Evolutionary conservation across 2,797 vertebrate species (phyloP).

Genomic region (Cephalopachus bancanus): DNA sequence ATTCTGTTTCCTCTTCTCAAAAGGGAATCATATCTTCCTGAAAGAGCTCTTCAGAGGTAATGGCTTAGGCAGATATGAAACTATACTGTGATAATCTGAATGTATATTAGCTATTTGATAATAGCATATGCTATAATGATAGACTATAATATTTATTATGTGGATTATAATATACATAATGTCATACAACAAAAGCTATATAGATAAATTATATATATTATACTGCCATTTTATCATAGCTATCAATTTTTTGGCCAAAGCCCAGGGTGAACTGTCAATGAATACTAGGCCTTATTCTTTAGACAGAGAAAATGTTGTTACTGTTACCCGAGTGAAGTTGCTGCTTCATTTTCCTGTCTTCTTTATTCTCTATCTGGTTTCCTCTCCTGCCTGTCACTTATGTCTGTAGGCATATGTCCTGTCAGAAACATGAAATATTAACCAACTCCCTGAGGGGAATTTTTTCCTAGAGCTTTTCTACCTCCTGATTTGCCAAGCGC

Average conservation of each 20-base stretch:
- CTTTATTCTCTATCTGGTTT: background rate
- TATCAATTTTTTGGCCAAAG: constrained; percentile 35
- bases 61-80: background rate
- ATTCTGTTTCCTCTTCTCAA: background rate
- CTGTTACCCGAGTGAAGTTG: background rate
- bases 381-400: background rate
- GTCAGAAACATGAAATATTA: constrained; percentile 54
- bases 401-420: constrained; percentile 8
- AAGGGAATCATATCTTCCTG: background rate
- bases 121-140: background rate
- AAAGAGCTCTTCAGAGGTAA: background rate
- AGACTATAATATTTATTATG: background rate
- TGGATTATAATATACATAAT: background rate
- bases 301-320: constrained; percentile 10
- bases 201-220: background rate
- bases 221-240: constrained; percentile 12
- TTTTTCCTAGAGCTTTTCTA: constrained; percentile 40
- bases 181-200: background rate
- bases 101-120: background rate
- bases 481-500: background rate
- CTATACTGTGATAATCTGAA: background rate
- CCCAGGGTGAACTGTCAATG: background rate
- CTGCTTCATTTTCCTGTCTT: background rate
- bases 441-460: constrained; percentile 27
- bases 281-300: constrained; percentile 9